phyloP scores from a whole-genome alignment of 2,113 vertebrate species.

The Phalacrocorax aristotelis region DNA sequence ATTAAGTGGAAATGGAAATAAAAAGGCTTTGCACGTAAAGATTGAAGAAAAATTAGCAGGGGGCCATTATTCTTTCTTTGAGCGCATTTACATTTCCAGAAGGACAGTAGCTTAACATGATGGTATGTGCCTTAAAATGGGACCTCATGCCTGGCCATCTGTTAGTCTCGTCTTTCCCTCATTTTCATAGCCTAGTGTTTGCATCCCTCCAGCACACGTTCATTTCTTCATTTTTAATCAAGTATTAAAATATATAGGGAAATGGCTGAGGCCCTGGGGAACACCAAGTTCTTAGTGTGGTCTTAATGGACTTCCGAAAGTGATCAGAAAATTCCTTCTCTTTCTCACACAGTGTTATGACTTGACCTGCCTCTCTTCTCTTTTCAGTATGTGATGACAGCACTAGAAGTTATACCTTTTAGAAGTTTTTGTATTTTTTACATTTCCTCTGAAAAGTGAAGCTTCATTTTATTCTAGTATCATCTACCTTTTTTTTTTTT shows the following conservation, averaged over 20 bases:
- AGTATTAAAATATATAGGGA: not conserved
- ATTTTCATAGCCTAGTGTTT: not conserved
- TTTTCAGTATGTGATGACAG: not conserved
- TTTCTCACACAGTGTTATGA: not conserved
- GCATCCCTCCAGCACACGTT: not conserved
- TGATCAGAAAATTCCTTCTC: not conserved
- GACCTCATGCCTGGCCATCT: not conserved
- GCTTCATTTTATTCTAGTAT: not conserved
- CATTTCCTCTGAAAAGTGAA: not conserved
- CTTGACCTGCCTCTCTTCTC: not conserved
- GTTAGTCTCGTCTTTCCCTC: not conserved
- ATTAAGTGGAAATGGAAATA: not conserved
- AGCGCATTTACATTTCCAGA: not conserved
- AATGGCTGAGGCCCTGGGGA: not conserved
- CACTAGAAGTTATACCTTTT: not conserved
- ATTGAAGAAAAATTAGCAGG: not conserved
- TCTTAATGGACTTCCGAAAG: not conserved
- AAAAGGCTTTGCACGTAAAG: not conserved
- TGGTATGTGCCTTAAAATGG: not conserved
- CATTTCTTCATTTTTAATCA: constrained; percentile 23
- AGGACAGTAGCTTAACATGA: not conserved
- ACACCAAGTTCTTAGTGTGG: not conserved
- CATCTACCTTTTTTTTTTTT: not conserved
- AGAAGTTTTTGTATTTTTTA: not conserved
- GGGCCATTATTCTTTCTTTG: not conserved